Base-by-base conservation (phyloP, 2,797 vertebrate species). In the Xiphorhynchus erythropygius region DNA sequence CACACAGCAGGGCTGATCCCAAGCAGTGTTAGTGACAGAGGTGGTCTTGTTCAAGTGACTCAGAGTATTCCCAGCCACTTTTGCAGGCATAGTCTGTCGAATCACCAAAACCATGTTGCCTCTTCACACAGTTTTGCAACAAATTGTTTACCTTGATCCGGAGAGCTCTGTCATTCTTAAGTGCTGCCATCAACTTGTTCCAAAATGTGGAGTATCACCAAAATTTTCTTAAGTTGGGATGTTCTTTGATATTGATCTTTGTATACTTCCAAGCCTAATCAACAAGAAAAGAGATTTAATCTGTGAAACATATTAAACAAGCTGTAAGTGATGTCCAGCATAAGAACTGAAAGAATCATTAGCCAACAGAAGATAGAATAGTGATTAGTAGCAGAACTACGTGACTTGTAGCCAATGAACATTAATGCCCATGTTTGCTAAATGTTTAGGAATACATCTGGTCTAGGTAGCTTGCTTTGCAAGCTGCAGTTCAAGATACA, bases 141-240 rank as follows among this genome's bases (percentile, higher is more conserved):
- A n/a, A 25, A 27, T 8, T 47, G 14, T 53, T 53, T 17, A 30
- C 12, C 24, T 56, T 1, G 0, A 49, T 18, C 5, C 14, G 24
- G 32, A 15, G 28, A 24, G 21, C 32, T 30, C 22, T 6, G 5
- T 47, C 33, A 52, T 39, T 69, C 10, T 41, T 35, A 30, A 22
- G 32, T 0, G 1, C 28, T 53, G 32, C n/a, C 30, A 9, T 33
- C 64, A 49, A 18, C 52, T 62, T 12, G 19, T 25, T 24, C n/a
- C 9, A 57, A 57, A 57, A 33, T 56, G 32, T 55, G 53, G 55
- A 57, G 15, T 57, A 35, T 24, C 16, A 52, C 30, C 10, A 52
- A 30, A 52, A 52, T 18, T 30, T 52, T 16, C 22, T 57, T 57
- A 56, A 33, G 55, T 24, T 24, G 33, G 55, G 22, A 57, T 35